phyloP scores from a whole-genome alignment of 2,797 vertebrate species.

The Lagocephalus sceleratus region DNA sequence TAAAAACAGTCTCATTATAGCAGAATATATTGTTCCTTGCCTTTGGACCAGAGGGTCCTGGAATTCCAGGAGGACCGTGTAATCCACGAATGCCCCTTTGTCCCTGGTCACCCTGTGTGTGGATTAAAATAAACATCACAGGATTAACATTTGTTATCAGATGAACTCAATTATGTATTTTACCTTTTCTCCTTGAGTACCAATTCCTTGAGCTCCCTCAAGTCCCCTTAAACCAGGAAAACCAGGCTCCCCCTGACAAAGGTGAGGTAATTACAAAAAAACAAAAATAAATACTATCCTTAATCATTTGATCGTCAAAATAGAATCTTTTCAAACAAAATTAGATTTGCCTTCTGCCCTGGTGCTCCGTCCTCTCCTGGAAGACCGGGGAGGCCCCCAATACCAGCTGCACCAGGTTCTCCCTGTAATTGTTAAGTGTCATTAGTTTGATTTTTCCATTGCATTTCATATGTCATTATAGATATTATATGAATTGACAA shows the following conservation, averaged over 20 bases:
- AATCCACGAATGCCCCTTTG: slow-evolving; percentile 86
- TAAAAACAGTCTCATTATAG: slow-evolving; percentile 3
- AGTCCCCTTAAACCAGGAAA: slow-evolving; percentile 80
- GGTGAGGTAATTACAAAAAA: slow-evolving; percentile 5
- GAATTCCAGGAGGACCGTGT: slow-evolving; percentile 80
- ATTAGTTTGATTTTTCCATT: background rate
- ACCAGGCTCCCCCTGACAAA: slow-evolving; percentile 83
- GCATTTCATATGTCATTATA: background rate
- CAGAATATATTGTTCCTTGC: slow-evolving; percentile 57
- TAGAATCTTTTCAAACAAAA: background rate
- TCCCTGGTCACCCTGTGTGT: slow-evolving; percentile 86
- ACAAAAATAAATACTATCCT: background rate
- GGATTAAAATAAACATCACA: slow-evolving; percentile 16
- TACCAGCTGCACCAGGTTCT: slow-evolving; percentile 82
- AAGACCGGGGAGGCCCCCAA: slow-evolving; percentile 85
- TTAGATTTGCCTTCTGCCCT: slow-evolving; percentile 83
- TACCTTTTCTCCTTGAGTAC: slow-evolving; percentile 88
- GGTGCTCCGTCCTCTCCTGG: slow-evolving; percentile 90
- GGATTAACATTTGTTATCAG: slow-evolving; percentile 3
- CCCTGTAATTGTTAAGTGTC: slow-evolving; percentile 71
- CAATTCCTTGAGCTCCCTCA: slow-evolving; percentile 83
- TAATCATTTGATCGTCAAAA: background rate
- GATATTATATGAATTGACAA: background rate
- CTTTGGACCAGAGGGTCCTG: slow-evolving; percentile 86
- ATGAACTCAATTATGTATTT: background rate